These are phyloP conservation scores for Canis aureus DNA, from an alignment of 2,113 vertebrate genomes.

Conservation along the genomic window DNA sequence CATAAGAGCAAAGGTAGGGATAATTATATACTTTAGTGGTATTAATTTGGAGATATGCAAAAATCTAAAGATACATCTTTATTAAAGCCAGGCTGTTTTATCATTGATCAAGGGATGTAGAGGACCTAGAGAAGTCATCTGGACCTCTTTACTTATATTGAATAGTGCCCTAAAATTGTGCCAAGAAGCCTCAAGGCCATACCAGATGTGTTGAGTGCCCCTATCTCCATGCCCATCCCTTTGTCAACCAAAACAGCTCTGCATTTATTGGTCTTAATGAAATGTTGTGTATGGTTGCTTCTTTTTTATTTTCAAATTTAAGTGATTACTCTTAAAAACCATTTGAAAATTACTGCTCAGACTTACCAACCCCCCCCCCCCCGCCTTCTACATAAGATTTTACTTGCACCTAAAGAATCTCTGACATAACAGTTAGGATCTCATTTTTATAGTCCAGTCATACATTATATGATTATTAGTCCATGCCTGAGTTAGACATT, in stretches of 20 bases:
- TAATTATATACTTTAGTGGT: neutral
- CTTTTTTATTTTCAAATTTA: slow-evolving; percentile 19
- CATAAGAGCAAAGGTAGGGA: neutral
- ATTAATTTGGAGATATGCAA: slow-evolving; percentile 8
- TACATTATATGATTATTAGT: neutral
- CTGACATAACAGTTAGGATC: neutral
- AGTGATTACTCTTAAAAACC: slow-evolving; percentile 25
- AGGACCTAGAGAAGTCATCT: neutral
- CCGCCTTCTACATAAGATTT: neutral
- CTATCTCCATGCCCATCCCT: neutral
- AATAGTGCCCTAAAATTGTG: neutral
- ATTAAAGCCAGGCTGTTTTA: neutral
- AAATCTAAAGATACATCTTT: neutral
- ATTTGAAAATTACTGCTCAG: neutral
- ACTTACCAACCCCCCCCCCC: neutral
- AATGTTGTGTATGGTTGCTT: neutral
- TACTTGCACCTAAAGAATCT: neutral
- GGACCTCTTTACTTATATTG: neutral
- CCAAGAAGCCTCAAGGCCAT: neutral
- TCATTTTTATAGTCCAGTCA: neutral
- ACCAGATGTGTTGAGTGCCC: neutral
- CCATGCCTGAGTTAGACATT: neutral
- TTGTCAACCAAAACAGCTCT: neutral
- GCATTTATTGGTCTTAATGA: neutral
- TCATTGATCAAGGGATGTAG: neutral